These are phyloP conservation scores for Meloidogyne hapla DNA, from an alignment of 1,140 invertebrate species.

Conservation along the genomic window DNA sequence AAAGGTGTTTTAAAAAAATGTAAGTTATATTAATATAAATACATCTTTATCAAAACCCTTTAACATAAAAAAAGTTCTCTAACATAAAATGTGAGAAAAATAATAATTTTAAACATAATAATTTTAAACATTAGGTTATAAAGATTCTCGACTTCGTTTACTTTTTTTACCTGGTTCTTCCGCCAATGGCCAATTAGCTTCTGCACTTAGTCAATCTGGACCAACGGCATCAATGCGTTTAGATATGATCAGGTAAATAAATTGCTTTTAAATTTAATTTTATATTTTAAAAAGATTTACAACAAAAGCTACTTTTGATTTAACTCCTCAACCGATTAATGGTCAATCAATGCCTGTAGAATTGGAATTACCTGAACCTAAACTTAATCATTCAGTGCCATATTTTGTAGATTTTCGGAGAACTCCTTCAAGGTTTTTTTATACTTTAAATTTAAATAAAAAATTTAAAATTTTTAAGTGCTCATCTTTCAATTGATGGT, in stretches of 20 bases:
- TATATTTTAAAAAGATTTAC: constrained; percentile 31
- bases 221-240: constrained; percentile 23
- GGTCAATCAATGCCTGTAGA: constrained; percentile 27
- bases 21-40: no score
- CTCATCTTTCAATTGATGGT: constrained; percentile 34
- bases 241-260: constrained; percentile 28
- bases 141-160: constrained; percentile 25
- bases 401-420: constrained; percentile 50
- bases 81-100: no score
- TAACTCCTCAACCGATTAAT: constrained; percentile 5
- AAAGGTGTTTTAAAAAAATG: no score
- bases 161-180: constrained; percentile 30
- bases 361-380: constrained; percentile 38
- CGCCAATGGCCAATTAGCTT: constrained; percentile 26
- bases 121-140: no score
- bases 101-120: no score
- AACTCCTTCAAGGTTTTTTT: constrained; percentile 45
- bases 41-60: no score
- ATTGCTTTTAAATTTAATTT: neutral
- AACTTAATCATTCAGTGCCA: constrained; percentile 50
- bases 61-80: no score
- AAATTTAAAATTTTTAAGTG: no score
- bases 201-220: neutral
- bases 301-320: constrained; percentile 47
- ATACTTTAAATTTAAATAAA: no score